These are phyloP conservation scores for Streptopelia turtur DNA, from an alignment of 2,797 vertebrate species.

Conservation along the genomic window DNA sequence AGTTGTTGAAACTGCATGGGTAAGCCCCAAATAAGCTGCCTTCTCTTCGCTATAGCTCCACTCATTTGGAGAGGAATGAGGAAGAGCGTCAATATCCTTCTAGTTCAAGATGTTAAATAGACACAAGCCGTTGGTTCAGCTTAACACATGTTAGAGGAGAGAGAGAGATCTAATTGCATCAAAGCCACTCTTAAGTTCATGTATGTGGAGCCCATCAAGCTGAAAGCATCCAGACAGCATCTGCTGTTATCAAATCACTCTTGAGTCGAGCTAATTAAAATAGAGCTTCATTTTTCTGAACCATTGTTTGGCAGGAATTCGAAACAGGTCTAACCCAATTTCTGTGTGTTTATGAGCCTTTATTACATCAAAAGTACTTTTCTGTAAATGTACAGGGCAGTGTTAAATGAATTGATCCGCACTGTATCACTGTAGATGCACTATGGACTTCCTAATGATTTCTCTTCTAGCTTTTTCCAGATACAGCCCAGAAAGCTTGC, in stretches of 20 bases:
- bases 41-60: not conserved
- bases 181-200: slow-evolving; percentile 85
- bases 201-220: slow-evolving; percentile 85
- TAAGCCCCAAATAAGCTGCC: not conserved
- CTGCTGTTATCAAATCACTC: slow-evolving; percentile 91
- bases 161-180: slow-evolving; percentile 88
- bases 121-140: slow-evolving; percentile 45
- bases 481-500: slow-evolving; percentile 68
- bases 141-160: slow-evolving; percentile 73
- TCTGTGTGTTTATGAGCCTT: slow-evolving; percentile 97
- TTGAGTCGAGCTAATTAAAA: slow-evolving; percentile 97
- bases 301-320: slow-evolving; percentile 95
- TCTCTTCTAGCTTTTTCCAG: slow-evolving; percentile 81
- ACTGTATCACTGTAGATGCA: slow-evolving; percentile 87
- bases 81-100: slow-evolving; percentile 4
- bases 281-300: slow-evolving; percentile 96
- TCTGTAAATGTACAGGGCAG: slow-evolving; percentile 97
- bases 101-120: slow-evolving; percentile 27
- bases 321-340: slow-evolving; percentile 95
- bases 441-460: slow-evolving; percentile 91
- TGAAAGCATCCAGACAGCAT: slow-evolving; percentile 90
- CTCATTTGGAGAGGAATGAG: not conserved
- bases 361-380: slow-evolving; percentile 98
- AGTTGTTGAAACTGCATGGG: not conserved
- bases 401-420: slow-evolving; percentile 98